Evolutionary conservation across 2,888 invertebrate species (phyloP), one percentile per base, ranked within the genome.

Genomic region (Andrena marginata): DNA sequence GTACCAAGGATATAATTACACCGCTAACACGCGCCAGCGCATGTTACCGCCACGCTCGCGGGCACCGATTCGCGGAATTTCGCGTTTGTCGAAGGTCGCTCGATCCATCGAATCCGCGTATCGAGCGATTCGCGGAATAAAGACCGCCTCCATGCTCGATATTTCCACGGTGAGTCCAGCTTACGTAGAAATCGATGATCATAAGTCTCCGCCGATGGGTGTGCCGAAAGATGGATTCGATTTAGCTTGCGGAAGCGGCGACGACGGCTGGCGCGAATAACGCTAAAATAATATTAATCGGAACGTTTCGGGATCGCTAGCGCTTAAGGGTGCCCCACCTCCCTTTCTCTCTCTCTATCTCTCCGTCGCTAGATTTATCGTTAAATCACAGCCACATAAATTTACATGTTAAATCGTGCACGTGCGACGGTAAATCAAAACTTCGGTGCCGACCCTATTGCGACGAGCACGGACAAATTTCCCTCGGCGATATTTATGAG

Each of bases 401-500:
- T 82, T 82, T 76, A 70, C 80, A 80, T 80, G 82, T 67, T 80
- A 82, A 82, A 80, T 82, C 63, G 80, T 59, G 62, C 82, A 80
- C 71, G 76, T 76, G 80, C 76, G 63, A 76, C 80, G 62, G 75
- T 82, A 82, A 82, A 82, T 82, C 82, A 80, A 80, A 80, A 82
- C 71, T 80, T 76, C 42, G 62, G 51, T 31, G 10, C 63, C 59
- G 75, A 26, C 63, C 70, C 62, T 76, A 76, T 80, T 75, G 74
- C 75, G 70, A 63, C 48, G 64, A 51, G 74, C 70, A 33, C 59
- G 56, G 76, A 76, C 80, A 70, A 80, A 82, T 82, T 82, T 71
- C 76, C 78, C 76, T 6, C 23, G 59, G 8, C 33, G 49, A 76
- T 82, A 82, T 80, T 82, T 82, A 80, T 48, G 82, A 67, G 80